Conservation (phyloP, 2,113 vertebrate species). For the Cnemophilus loriae region DNA sequence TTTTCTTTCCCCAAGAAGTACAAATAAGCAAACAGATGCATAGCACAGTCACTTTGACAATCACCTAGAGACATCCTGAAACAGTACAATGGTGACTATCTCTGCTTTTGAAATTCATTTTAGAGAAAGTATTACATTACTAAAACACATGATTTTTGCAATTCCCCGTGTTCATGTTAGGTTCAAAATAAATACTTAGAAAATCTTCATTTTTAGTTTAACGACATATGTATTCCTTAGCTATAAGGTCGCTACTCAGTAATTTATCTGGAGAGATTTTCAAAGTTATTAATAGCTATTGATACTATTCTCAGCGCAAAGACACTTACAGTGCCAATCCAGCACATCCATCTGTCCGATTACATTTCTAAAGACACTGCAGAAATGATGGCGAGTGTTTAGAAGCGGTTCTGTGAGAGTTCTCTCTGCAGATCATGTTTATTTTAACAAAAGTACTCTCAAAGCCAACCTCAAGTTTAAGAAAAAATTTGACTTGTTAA, state of each 20-base stretch:
- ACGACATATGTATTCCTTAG: background rate
- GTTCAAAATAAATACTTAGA: background rate
- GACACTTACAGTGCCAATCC: constrained; percentile 67
- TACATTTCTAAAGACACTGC: constrained; percentile 46
- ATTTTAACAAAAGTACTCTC: background rate
- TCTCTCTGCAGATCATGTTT: background rate
- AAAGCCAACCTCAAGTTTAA: background rate
- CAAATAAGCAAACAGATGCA: background rate
- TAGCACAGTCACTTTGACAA: background rate
- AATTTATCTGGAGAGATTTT: constrained; percentile 62
- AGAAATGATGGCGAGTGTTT: background rate
- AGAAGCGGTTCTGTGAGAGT: background rate
- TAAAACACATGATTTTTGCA: background rate
- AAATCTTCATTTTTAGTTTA: background rate
- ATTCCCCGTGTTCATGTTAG: background rate
- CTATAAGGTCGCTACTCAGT: constrained; percentile 13
- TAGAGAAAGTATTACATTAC: background rate
- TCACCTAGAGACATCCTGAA: background rate
- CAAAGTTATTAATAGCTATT: constrained; percentile 66
- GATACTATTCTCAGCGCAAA: constrained; percentile 67
- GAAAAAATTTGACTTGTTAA: too few species aligned
- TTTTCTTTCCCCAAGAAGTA: background rate
- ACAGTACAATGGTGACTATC: background rate
- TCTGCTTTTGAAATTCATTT: background rate
- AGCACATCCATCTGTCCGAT: constrained; percentile 62